phyloP scores from a whole-genome alignment of 2,113 vertebrate genomes.

The Phaethornis superciliosus region DNA sequence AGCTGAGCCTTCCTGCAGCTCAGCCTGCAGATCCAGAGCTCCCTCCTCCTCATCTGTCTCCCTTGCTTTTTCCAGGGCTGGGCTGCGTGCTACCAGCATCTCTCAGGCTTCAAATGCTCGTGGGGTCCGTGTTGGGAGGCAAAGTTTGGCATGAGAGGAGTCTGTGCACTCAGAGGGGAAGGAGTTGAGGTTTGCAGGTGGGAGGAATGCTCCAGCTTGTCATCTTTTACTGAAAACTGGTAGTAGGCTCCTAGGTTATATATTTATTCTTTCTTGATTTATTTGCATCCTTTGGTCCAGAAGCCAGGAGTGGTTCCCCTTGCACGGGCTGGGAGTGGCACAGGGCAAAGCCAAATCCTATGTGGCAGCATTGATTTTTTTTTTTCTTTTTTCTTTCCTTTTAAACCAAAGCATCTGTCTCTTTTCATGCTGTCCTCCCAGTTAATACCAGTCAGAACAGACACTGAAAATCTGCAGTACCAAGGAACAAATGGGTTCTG shows the following conservation, averaged over 20 bases:
- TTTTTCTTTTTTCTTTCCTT: neutral
- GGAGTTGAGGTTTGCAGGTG: neutral
- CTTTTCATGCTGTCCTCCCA: neutral
- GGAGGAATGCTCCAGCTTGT: neutral
- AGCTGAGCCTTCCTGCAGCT: neutral
- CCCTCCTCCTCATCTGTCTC: slow-evolving; percentile 17
- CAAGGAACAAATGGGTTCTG: neutral
- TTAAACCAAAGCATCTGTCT: slow-evolving; percentile 37
- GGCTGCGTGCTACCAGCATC: neutral
- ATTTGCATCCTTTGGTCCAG: neutral
- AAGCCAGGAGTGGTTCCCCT: neutral
- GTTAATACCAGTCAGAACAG: neutral
- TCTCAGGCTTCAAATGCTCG: slow-evolving; percentile 40
- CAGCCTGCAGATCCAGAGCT: neutral
- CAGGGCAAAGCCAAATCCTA: neutral
- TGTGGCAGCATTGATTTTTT: neutral
- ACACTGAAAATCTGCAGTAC: slow-evolving; percentile 19
- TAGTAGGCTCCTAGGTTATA: neutral
- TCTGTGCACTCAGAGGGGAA: neutral
- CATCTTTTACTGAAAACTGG: neutral
- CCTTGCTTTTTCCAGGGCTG: neutral
- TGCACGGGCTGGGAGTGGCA: neutral
- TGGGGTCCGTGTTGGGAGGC: neutral
- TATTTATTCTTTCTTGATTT: neutral
- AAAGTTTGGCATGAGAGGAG: neutral